phyloP scores from a whole-genome alignment of 2,888 invertebrate species.

The Drosophila stalkeri region DNA sequence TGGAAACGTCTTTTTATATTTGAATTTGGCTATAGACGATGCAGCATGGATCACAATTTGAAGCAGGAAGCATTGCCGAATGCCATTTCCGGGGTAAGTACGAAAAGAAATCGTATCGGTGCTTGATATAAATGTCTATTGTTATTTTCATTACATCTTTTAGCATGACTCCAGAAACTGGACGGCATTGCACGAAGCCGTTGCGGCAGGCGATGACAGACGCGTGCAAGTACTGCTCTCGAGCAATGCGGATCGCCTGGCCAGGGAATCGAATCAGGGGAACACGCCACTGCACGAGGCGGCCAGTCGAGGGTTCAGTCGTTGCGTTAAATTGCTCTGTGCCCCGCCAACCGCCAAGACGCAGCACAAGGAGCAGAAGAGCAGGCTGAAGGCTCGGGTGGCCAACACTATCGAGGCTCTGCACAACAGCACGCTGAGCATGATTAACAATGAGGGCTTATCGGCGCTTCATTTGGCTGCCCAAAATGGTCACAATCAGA shows the following conservation, averaged over 20 bases:
- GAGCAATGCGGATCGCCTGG: constrained; percentile 78
- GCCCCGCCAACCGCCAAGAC: constrained; percentile 64
- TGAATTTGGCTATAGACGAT: constrained; percentile 70
- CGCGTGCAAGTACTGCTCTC: constrained; percentile 74
- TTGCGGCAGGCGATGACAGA: constrained; percentile 79
- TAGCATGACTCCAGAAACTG: constrained; percentile 79
- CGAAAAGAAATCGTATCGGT: constrained; percentile 5
- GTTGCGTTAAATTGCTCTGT: constrained; percentile 90
- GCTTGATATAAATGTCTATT: background rate
- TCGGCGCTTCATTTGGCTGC: constrained; percentile 97
- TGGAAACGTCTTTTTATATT: background rate
- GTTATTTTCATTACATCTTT: background rate
- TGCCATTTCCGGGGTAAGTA: constrained; percentile 80
- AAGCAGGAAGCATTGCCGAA: constrained; percentile 83
- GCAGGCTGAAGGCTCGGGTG: constrained; percentile 69
- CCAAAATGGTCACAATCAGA: constrained; percentile 98
- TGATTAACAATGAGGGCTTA: constrained; percentile 94
- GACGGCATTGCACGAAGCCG: constrained; percentile 81
- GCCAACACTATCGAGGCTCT: constrained; percentile 85
- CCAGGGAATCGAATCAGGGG: constrained; percentile 89
- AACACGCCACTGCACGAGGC: constrained; percentile 98
- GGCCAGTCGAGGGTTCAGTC: constrained; percentile 97
- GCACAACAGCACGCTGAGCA: constrained; percentile 88
- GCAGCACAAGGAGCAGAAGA: constrained; percentile 63
- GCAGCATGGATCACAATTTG: constrained; percentile 82